Conservation (phyloP, 2,113 vertebrate species). For the Crotalus tigris region DNA sequence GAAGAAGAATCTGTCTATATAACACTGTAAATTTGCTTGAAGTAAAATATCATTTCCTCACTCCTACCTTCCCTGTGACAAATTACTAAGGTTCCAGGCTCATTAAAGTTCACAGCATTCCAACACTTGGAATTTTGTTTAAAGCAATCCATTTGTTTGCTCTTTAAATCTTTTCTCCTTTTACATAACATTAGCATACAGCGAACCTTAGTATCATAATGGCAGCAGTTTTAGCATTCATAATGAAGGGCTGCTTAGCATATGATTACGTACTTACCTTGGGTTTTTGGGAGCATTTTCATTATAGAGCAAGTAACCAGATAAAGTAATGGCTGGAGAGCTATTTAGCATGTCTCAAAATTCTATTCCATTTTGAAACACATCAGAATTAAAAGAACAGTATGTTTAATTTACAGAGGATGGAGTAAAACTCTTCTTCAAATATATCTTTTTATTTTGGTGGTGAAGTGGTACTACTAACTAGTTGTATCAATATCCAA, state of each 20-base stretch:
- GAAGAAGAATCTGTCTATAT: slow-evolving; percentile 20
- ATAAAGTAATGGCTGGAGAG: not conserved
- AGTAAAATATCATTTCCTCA: not conserved
- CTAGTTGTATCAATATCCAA: not conserved
- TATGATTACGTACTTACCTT: not conserved
- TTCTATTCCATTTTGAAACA: not conserved
- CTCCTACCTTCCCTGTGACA: not conserved
- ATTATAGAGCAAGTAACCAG: not conserved
- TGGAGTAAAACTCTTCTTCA: not conserved
- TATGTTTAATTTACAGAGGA: not conserved
- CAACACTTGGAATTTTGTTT: slow-evolving; percentile 29
- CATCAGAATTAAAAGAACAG: not conserved
- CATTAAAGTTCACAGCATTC: slow-evolving; percentile 11
- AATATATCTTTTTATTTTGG: not conserved
- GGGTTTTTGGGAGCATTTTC: not conserved
- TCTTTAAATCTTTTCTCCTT: not conserved
- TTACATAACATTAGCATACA: not conserved
- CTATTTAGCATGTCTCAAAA: not conserved
- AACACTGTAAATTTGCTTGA: slow-evolving; percentile 15
- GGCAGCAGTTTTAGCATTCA: not conserved
- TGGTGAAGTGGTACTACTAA: not conserved
- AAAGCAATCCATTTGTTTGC: not conserved
- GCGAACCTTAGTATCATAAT: not conserved
- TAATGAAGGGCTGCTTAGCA: not conserved
- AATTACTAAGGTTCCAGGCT: not conserved